Conservation (phyloP, 1,140 invertebrate genomes). For the Ceratosolen solmsi region DNA sequence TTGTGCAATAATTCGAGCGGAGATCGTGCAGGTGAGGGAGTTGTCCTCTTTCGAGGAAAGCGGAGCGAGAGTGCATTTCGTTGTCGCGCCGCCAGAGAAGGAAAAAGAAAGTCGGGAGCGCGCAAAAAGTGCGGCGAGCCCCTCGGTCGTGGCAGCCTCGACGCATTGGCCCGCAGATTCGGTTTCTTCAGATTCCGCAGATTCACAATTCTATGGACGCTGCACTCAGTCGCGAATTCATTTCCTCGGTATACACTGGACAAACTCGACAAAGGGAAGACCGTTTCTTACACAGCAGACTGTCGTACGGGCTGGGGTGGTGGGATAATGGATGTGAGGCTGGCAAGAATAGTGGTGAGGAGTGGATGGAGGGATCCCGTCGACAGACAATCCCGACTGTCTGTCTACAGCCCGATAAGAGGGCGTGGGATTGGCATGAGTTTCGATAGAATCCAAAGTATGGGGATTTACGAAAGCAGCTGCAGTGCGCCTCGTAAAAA, state of each 20-base stretch:
- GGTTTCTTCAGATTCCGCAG: constrained; percentile 27
- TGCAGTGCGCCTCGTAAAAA: background rate
- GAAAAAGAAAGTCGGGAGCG: background rate
- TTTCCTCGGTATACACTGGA: constrained; percentile 3
- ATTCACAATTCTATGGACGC: background rate
- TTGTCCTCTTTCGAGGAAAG: background rate
- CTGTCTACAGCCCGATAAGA: no score
- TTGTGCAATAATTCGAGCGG: no score
- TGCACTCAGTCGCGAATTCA: background rate
- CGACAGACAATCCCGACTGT: no score
- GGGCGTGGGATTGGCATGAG: constrained; percentile 6
- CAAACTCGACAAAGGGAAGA: no score
- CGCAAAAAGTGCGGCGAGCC: background rate
- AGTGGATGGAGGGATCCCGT: no score
- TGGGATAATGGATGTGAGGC: no score
- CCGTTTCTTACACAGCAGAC: no score
- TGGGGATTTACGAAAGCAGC: background rate
- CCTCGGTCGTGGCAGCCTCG: no score
- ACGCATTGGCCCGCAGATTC: background rate
- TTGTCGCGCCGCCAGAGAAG: background rate
- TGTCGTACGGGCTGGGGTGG: no score
- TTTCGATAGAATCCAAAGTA: no score
- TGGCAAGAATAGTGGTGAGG: no score
- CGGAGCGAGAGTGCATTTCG: background rate
- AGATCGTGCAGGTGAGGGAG: background rate